These are phyloP conservation scores for Tolypeutes matacus DNA, from an alignment of 2,797 vertebrate genomes.

Conservation along the genomic window DNA sequence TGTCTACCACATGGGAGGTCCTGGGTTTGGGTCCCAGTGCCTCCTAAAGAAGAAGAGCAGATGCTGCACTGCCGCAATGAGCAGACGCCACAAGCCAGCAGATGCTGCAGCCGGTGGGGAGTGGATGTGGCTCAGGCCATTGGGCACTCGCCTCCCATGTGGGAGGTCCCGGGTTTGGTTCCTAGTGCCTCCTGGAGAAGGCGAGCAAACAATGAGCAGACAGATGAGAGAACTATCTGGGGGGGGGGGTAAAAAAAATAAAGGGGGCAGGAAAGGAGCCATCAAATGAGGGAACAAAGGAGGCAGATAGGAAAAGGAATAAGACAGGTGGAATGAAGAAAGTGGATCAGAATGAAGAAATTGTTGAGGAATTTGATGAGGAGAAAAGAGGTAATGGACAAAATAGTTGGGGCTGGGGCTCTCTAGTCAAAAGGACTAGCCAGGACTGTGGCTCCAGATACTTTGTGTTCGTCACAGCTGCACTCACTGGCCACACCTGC, in stretches of 20 bases:
- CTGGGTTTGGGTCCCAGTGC: too few species aligned
- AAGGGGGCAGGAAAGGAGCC: not conserved
- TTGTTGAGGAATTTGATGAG: not conserved
- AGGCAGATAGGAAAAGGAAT: not conserved
- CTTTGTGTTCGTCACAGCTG: not conserved
- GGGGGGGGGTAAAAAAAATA: not conserved
- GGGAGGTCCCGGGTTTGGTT: too few species aligned
- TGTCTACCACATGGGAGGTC: too few species aligned
- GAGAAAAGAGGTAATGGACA: not conserved
- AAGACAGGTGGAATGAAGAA: not conserved
- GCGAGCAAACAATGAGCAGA: too few species aligned
- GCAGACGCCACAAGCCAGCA: too few species aligned
- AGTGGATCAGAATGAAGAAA: not conserved
- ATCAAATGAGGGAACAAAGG: not conserved
- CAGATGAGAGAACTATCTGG: too few species aligned
- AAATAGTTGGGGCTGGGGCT: not conserved
- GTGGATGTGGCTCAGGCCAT: too few species aligned
- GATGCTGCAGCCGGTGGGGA: too few species aligned
- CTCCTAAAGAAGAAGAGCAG: too few species aligned
- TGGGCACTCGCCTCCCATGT: too few species aligned
- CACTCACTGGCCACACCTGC: not conserved
- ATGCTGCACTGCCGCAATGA: too few species aligned
- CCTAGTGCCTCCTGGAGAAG: too few species aligned
- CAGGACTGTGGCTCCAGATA: not conserved
- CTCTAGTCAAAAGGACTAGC: fast-evolving